Base-by-base conservation (phyloP, 2,113 vertebrate genomes). In the Archilochus colubris region DNA sequence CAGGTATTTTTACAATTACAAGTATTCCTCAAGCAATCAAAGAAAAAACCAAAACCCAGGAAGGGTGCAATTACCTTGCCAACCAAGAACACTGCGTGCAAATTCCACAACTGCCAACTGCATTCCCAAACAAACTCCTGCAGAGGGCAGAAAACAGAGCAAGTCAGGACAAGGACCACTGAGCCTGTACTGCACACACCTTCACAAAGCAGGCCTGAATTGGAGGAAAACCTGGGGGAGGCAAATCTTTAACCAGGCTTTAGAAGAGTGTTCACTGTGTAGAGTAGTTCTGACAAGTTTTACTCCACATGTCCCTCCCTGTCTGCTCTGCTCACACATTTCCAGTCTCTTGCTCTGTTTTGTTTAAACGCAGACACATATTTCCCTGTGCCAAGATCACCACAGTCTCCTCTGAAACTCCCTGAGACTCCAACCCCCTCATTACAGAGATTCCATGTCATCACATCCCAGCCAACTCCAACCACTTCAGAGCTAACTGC, bases 61-160 rank as follows among this genome's bases (percentile, higher is more conserved):
- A 33, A 68, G 36, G 19, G 33, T 73, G 67, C 24, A 9, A 61
- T 97, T 98, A 99, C 99, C 99, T 98, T 97, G 83, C 99, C 99
- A 99, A 22, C 97, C 98, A 12, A 99, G 97, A 31, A 98, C 94
- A 33, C 97, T 98, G 93, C 99, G 98, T 58, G 99, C 98, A 96
- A 99, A 99, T 81, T 99, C 99, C 70, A 99, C 99, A 21, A 99
- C 99, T 5, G 99, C 99, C 76, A 99, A 24, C 97, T 99, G 99
- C 99, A 99, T 99, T 76, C 99, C 99, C 64, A 99, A 86, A 96
- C 99, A 99, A 75, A 99, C 99, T n/a, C 99, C 99, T 99, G 97
- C 9, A 78, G 96, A 91, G 69, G 84, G 50, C 77, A 87, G 27
- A 80, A 58, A 75, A 44, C 0, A 7, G 31, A 48, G 28, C 78